These are phyloP conservation scores for Gymnoscopelus microlampas DNA, from an alignment of 2,797 vertebrate genomes.

Conservation along the genomic window DNA sequence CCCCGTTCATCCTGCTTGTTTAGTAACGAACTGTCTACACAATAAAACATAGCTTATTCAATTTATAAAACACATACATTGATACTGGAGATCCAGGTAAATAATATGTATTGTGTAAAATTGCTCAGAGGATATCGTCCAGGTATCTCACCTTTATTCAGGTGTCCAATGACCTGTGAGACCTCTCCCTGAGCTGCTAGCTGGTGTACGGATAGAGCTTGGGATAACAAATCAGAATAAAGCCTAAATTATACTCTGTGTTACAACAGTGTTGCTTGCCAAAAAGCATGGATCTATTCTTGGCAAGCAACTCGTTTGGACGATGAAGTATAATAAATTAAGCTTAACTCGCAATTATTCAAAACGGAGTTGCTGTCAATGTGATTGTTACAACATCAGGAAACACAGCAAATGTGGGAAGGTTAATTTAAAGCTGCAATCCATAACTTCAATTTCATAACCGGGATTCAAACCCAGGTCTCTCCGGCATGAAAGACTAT, in stretches of 20 bases:
- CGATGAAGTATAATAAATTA: too few species aligned
- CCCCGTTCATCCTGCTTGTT: slow-evolving; percentile 91
- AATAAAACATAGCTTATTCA: not conserved
- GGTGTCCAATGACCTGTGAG: slow-evolving; percentile 85
- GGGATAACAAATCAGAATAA: slow-evolving; percentile 12
- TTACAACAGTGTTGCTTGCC: too few species aligned
- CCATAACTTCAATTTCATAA: too few species aligned
- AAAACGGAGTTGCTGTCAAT: too few species aligned
- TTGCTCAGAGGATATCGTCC: not conserved
- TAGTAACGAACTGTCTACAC: slow-evolving; percentile 85
- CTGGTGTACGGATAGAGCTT: slow-evolving; percentile 94
- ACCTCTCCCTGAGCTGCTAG: slow-evolving; percentile 94
- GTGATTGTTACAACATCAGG: too few species aligned
- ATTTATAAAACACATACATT: not conserved
- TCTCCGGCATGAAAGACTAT: too few species aligned
- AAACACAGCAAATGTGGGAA: too few species aligned
- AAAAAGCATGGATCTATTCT: too few species aligned
- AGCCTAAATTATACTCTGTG: not conserved
- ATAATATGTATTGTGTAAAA: not conserved
- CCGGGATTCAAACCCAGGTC: too few species aligned
- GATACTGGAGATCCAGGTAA: not conserved
- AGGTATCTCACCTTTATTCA: slow-evolving; percentile 86
- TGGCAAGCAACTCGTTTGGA: too few species aligned
- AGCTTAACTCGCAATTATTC: too few species aligned
- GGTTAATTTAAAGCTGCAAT: too few species aligned